Base-by-base conservation (phyloP, 2,888 invertebrate genomes). In the Tachystola acroxantha region DNA sequence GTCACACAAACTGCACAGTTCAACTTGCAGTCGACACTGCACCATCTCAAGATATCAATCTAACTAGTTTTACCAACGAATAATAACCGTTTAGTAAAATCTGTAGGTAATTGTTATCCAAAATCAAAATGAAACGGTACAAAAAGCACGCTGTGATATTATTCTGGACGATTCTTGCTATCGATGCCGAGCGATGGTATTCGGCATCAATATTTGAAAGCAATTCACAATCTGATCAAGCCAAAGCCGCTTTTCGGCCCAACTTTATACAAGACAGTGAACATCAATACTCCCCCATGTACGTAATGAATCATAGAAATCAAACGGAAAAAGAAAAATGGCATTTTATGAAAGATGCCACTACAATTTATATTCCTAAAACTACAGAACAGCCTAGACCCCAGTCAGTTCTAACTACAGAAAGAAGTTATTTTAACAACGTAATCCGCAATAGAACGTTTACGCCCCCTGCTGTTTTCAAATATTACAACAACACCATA, bases 171-270 rank as follows among this genome's bases (percentile, higher is more conserved):
- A 34, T 62, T 7, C 30, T 46, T 7, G 39, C 42, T 7, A 56
- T 50, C 19, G 45, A 57, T 6, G 50, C 63, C 29, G 62, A 71
- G 43, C 50, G 45, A 4, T 78, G 79, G 80, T 76, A 73, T 39
- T 59, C 69, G 1, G 69, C 74, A 6, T 50, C 57, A 9, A 35
- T 61, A 1, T 25, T 54, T 10, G 63, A 60, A 34, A 53, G 39
- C 37, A 32, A 27, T 32, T 14, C 32, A 29, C 27, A 27, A 10
- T 36, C 39, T 14, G 30, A 36, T 26, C 10, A 34, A 28, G 27
- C n/a, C n/a, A n/a, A n/a, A n/a, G n/a, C n/a, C n/a, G n/a, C n/a
- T n/a, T n/a, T n/a, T n/a, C n/a, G n/a, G n/a, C n/a, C n/a, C n/a
- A n/a, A n/a, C n/a, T n/a, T n/a, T n/a, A n/a, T n/a, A 19, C 42